These are phyloP conservation scores for Paratrypauchen microcephalus DNA, from an alignment of 2,797 vertebrate genomes.

Conservation along the genomic window DNA sequence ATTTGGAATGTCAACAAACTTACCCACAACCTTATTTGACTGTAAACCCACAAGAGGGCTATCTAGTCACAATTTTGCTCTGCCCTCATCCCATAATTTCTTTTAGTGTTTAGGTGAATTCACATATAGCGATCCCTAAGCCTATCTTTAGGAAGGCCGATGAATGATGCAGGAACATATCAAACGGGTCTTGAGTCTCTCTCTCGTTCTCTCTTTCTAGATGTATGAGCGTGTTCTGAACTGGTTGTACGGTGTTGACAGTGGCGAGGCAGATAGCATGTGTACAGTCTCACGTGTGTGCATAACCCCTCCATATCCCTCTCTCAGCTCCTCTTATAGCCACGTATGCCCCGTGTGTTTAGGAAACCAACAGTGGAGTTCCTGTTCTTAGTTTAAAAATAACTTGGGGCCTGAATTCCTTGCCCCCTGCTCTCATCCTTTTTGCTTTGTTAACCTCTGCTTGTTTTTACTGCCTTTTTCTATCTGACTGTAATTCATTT, in stretches of 20 bases:
- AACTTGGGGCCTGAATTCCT: conserved; percentile 69
- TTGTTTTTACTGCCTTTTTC: conserved; percentile 56
- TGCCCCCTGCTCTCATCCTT: conserved; percentile 40
- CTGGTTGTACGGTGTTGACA: conserved; percentile 1
- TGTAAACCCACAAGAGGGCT: too few relatives aligned
- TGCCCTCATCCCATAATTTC: too few relatives aligned
- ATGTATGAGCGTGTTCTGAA: background rate
- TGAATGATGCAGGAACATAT: background rate
- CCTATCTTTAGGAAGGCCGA: background rate
- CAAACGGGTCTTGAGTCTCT: background rate
- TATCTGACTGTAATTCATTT: conserved; percentile 21
- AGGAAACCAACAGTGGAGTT: conserved; percentile 75
- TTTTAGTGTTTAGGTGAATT: too few relatives aligned
- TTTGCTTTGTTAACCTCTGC: conserved; percentile 50
- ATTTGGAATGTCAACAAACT: too few relatives aligned
- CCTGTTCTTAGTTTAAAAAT: conserved; percentile 79
- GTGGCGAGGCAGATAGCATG: conserved; percentile 11
- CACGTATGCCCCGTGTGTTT: conserved; percentile 60
- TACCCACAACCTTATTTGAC: too few relatives aligned
- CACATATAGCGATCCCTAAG: too few relatives aligned
- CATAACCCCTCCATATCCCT: conserved; percentile 19
- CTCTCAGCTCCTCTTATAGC: conserved; percentile 28
- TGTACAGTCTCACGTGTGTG: conserved; percentile 12
- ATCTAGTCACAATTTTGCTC: too few relatives aligned
- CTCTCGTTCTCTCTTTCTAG: background rate